A percentile compares a stretch with the other conserved stretches of the same genome.
phyloP scores from a whole-genome alignment of 2,113 vertebrate genomes.

The Conger conger region DNA sequence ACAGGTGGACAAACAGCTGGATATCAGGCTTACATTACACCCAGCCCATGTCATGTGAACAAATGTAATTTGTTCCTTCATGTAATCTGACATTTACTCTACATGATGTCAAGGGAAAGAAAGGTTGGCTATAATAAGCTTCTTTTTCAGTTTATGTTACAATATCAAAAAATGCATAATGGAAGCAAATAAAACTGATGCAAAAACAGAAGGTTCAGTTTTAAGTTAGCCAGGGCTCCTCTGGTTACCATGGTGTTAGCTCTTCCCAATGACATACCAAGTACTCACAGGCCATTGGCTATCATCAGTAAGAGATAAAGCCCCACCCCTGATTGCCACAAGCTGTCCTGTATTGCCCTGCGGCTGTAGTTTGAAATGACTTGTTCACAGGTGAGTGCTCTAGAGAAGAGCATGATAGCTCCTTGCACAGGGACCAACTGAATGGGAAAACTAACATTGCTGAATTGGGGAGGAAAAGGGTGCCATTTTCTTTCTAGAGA shows the following conservation, averaged over 20 bases:
- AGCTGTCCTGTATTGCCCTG: background rate
- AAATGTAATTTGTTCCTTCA: background rate
- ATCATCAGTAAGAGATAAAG: background rate
- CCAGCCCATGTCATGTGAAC: background rate
- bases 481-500: background rate
- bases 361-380: background rate
- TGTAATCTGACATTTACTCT: background rate
- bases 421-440: background rate
- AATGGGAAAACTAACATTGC: background rate
- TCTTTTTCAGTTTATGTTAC: background rate
- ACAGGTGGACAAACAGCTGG: background rate
- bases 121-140: background rate
- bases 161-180: background rate
- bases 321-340: background rate
- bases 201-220: background rate
- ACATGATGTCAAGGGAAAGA: background rate
- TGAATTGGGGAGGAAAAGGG: background rate
- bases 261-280: too few species aligned
- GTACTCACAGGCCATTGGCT: background rate
- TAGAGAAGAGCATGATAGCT: background rate
- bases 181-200: background rate
- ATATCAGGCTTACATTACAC: background rate
- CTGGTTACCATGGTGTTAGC: background rate
- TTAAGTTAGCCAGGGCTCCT: background rate
- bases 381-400: background rate